Base-by-base conservation (phyloP, 2,113 vertebrate genomes). In the Fregata magnificens region DNA sequence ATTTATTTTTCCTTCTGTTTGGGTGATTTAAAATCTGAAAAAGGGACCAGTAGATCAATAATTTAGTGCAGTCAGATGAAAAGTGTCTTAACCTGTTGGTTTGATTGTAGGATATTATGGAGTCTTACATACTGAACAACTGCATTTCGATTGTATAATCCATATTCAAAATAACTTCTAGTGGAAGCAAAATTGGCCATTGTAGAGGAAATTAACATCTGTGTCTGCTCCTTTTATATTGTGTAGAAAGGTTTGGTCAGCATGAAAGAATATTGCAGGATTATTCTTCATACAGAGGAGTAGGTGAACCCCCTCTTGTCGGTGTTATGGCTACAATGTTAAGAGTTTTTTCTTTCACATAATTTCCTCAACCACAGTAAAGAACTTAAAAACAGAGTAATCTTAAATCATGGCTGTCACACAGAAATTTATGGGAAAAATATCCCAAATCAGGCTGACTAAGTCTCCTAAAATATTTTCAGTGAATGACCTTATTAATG, bases 1-100 rank as follows among this genome's bases (percentile, higher is more conserved):
- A 66, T 97, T 90, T 96, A 79, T 92, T 93, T 95, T 91, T 84
- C 61, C 49, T 96, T 97, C 86, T 85, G 21, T 86, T 95, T 1
- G 2, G 7, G 19, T 96, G 95, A 95, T 95, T 69, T 93, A 90
- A 90, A 86, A 88, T 77, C 82, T 78, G 71, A 58, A 71, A 88
- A 95, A 84, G 28, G 62, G 25, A 84, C 79, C 47, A 44, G 69
- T 52, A 72, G 72, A 91, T 96, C 94, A 97, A 95, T 96, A 95
- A 97, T 95, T 95, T 91, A 96, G 77, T 95, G 73, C 70, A 88
- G 62, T 79, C 28, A 53, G 81, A 85, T 95, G 81, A 89, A 63
- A 95, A 95, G 56, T 69, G 69, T 72, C 69, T 91, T 94, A 95
- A 93, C 77, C 55, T 67, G 34, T 82, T 82, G 49, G 86, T 76